Percentiles rank a stretch among this genome's conserved stretches.
Conservation (phyloP, 2,888 invertebrate genomes). For the Polydrusus tereticollis region DNA sequence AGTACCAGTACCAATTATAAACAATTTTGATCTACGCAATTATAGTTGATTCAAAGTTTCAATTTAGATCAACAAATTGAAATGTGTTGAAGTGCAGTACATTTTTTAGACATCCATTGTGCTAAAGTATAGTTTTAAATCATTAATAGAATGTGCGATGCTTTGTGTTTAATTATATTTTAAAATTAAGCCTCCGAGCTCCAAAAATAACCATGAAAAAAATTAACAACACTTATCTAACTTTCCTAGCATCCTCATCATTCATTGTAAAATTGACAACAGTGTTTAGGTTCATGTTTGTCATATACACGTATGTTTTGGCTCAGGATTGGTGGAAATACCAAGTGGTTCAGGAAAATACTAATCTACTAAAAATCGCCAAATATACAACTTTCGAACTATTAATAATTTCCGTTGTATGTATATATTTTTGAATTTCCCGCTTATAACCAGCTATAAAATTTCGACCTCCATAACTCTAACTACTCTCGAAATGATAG, state of each 20-base stretch:
- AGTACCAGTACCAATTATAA: too few species aligned
- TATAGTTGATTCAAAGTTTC: too few species aligned
- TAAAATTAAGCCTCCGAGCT: too few species aligned
- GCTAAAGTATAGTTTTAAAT: too few species aligned
- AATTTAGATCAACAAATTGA: too few species aligned
- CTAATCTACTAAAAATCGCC: neutral
- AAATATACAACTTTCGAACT: neutral
- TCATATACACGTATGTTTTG: neutral
- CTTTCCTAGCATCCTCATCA: neutral
- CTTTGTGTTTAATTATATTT: too few species aligned
- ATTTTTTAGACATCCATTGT: too few species aligned
- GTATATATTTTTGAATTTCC: neutral
- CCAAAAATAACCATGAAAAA: too few species aligned
- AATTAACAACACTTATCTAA: neutral
- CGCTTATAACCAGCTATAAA: neutral
- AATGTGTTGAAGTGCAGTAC: too few species aligned
- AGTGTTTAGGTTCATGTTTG: neutral
- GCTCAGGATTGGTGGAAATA: neutral
- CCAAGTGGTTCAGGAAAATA: neutral
- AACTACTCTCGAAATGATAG: neutral
- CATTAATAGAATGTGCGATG: too few species aligned
- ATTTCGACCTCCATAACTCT: neutral
- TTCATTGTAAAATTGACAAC: neutral
- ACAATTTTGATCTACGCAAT: too few species aligned
- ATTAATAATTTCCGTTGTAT: neutral